A percentile compares a stretch with the other conserved stretches of the same genome.
Evolutionary conservation across 2,113 vertebrate species (phyloP).

Genomic region (Hypocryptadius cinnamomeus): DNA sequence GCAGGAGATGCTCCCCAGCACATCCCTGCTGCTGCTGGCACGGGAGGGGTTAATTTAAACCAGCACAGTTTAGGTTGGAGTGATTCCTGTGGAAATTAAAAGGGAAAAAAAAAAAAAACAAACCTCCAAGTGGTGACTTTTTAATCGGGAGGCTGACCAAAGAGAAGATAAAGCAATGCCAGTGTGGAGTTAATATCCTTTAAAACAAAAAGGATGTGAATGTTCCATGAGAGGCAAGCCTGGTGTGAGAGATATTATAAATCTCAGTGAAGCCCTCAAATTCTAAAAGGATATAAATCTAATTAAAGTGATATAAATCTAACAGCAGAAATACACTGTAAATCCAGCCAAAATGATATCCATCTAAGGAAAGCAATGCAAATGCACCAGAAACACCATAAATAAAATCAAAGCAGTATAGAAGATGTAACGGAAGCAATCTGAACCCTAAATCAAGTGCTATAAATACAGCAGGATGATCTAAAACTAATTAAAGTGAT

Average conservation of each 20-base stretch:
- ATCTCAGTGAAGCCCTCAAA: slow-evolving; percentile 43
- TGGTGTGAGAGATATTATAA: neutral
- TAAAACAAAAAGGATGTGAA: neutral
- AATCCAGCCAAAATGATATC: slow-evolving; percentile 56
- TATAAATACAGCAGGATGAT: slow-evolving; percentile 8
- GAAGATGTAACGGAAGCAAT: slow-evolving; percentile 3
- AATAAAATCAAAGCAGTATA: slow-evolving; percentile 45
- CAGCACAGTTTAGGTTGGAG: neutral
- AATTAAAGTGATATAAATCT: slow-evolving; percentile 68
- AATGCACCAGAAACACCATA: slow-evolving; percentile 35
- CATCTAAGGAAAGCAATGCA: slow-evolving; percentile 57
- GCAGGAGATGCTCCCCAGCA: neutral
- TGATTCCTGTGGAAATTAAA: neutral
- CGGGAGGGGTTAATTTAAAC: neutral
- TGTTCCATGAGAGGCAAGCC: neutral
- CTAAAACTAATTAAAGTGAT: slow-evolving; percentile 43
- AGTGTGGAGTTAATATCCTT: neutral
- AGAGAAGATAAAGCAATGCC: neutral
- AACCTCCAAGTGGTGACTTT: neutral
- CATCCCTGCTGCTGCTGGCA: neutral
- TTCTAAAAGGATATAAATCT: slow-evolving; percentile 62
- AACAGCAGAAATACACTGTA: slow-evolving; percentile 42
- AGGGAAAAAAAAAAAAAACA: rapidly evolving
- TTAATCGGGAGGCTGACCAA: neutral
- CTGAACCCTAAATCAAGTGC: slow-evolving; percentile 7